Evolutionary conservation across 2,888 invertebrate species (phyloP).

Genomic region (Ichneumoninae sp.): DNA sequence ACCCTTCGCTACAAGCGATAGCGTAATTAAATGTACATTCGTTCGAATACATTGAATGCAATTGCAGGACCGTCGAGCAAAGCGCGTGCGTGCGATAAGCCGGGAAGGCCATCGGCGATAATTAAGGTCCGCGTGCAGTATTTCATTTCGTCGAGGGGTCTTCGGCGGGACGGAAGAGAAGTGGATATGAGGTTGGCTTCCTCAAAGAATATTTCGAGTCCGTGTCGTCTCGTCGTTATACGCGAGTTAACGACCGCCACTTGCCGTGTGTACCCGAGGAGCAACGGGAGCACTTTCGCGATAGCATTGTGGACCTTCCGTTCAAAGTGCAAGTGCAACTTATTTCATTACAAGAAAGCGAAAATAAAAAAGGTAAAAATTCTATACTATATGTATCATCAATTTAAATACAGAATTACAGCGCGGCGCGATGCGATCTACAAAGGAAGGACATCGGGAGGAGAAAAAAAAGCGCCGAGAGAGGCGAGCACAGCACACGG

Average conservation of each 20-base stretch:
- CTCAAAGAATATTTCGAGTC: conserved; percentile 27
- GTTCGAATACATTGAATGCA: conserved; percentile 37
- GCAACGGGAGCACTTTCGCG: neutral
- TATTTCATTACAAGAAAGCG: conserved; percentile 1
- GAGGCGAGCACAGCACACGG: neutral
- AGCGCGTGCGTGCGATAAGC: conserved; percentile 56
- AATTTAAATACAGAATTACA: conserved; percentile 61
- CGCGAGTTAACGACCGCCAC: conserved; percentile 17
- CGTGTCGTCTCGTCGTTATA: conserved; percentile 45
- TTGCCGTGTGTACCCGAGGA: neutral
- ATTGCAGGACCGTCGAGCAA: conserved; percentile 37
- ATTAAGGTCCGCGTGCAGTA: conserved; percentile 67
- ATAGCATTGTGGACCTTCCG: conserved; percentile 16
- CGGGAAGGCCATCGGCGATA: conserved; percentile 70
- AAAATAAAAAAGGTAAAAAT: neutral
- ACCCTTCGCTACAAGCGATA: conserved; percentile 33
- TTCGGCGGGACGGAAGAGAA: neutral
- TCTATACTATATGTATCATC: conserved; percentile 39
- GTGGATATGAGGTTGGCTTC: neutral
- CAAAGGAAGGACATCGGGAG: conserved; percentile 1
- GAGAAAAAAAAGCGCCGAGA: neutral
- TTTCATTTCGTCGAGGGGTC: conserved; percentile 58
- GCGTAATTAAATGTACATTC: conserved; percentile 46
- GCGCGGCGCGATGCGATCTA: conserved; percentile 59
- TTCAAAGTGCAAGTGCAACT: conserved; percentile 11